Evolutionary conservation across 2,888 invertebrate genomes (phyloP), one percentile per base, ranked within the genome.

Genomic region (Panopea generosa): DNA sequence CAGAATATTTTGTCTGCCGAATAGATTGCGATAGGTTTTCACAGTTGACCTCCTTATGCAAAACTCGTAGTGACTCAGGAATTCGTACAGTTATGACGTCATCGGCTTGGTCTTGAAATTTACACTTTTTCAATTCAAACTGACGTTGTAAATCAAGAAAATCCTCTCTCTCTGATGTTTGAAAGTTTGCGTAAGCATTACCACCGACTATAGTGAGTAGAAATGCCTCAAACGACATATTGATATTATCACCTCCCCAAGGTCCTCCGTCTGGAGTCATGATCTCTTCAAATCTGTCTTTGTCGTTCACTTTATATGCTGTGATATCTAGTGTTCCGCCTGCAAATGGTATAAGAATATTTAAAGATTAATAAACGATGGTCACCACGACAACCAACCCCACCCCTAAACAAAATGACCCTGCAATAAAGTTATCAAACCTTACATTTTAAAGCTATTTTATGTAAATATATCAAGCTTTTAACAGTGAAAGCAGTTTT

Each of bases 251-350:
- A 18, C 59, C 52, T 0, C 77, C 72, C 59, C 67, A 72, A 6
- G 71, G 68, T 4, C 77, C 72, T 22, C 77, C 77, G 9, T 22
- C 50, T 0, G 77, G 72, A 2, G 47, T 33, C 4, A 50, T 57
- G 14, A 72, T 22, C 33, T 77, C 77, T 22, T 77, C 70, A 47
- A 72, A 52, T 11, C 29, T 47, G 24, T 53, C 40, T 1, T 63
- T 29, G 2, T 29, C 33, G 20, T 22, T 65, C 7, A 72, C 33
- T 26, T 22, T 40, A 33, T 72, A 67, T 2, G 61, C 59, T n/a
- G 72, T 62, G 16, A 77, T 72, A 29, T 77, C 77, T 27, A 61
- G 14, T 6, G 76, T 71, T 20, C 71, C 77, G 2, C 76, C 76
- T 77, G 43, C 2, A 61, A 62, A 20, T 18, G 56, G n/a, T 7